Evolutionary conservation across 2,888 invertebrate species (phyloP).

Genomic region (Petrolisthes manimaculis): DNA sequence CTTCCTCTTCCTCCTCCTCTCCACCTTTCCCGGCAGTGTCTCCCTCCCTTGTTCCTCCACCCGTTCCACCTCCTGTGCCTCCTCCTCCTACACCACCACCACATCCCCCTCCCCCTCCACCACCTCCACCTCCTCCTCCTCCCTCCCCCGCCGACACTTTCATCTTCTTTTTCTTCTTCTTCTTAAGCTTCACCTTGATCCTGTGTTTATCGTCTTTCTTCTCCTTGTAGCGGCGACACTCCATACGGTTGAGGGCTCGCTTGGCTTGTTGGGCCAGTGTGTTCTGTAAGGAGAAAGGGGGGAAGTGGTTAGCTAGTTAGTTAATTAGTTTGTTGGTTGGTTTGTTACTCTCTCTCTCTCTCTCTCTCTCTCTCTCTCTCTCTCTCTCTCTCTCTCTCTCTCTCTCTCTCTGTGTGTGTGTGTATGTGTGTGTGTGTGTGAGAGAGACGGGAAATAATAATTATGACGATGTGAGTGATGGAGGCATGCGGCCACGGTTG

Average conservation of each 20-base stretch:
- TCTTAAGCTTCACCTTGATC: constrained; percentile 56
- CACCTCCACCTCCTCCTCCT: constrained; percentile 23
- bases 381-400: constrained; percentile 38
- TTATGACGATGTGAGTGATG: background rate
- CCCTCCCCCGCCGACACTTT: background rate
- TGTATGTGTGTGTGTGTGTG: background rate
- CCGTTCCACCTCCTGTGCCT: background rate
- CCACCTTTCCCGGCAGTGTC: constrained; percentile 9
- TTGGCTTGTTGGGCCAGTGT: constrained; percentile 64
- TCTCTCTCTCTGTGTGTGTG: constrained; percentile 29
- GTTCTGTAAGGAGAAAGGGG: constrained; percentile 32
- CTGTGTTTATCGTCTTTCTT: constrained; percentile 57
- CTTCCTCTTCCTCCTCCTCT: constrained; percentile 46
- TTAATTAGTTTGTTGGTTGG: too few relatives aligned
- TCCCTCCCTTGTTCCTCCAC: background rate
- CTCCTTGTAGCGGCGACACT: constrained; percentile 62
- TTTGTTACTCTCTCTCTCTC: background rate
- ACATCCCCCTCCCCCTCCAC: background rate
- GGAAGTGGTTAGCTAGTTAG: background rate
- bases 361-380: constrained; percentile 27
- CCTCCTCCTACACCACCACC: constrained; percentile 14
- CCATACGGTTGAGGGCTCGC: constrained; percentile 64
- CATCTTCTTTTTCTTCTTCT: constrained; percentile 47
- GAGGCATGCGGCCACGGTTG: too few relatives aligned
- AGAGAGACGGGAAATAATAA: background rate